Evolutionary conservation across 1,140 invertebrate species (phyloP).

Genomic region (Penaeus indicus): DNA sequence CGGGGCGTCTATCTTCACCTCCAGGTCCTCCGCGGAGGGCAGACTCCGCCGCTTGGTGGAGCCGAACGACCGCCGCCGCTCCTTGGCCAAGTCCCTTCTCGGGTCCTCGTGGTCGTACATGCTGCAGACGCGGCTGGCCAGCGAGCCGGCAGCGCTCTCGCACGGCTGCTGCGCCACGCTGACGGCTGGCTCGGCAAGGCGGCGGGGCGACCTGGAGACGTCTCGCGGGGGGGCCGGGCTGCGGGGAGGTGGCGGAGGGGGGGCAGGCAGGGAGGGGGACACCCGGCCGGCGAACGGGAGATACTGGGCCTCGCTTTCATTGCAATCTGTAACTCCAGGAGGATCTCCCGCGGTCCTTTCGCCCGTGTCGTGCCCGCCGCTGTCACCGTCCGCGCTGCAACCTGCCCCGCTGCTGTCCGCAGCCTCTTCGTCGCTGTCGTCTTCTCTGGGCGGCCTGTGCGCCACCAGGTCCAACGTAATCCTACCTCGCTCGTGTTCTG

Average conservation of each 20-base stretch:
- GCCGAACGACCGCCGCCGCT: constrained; percentile 41
- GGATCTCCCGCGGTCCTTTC: constrained; percentile 26
- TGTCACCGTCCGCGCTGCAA: constrained; percentile 2
- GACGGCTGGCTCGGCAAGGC: constrained; percentile 22
- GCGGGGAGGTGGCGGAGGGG: constrained; percentile 23
- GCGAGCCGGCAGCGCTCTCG: constrained; percentile 44
- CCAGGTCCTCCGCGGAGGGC: constrained; percentile 28
- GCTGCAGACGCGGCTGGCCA: constrained; percentile 52
- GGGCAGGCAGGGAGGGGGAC: constrained; percentile 34
- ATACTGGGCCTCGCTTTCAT: background rate
- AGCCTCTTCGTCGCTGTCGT: constrained; percentile 37
- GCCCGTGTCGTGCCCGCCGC: background rate
- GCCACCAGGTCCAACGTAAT: constrained; percentile 55
- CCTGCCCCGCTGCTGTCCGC: background rate
- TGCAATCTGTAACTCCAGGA: background rate
- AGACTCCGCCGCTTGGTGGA: constrained; percentile 46
- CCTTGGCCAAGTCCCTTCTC: constrained; percentile 1
- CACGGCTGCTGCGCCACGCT: constrained; percentile 43
- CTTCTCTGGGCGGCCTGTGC: constrained; percentile 42
- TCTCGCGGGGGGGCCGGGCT: constrained; percentile 39
- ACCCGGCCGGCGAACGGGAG: constrained; percentile 19
- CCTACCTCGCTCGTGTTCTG: constrained; percentile 47
- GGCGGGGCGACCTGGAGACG: constrained; percentile 37
- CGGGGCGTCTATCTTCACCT: background rate
- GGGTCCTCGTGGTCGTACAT: constrained; percentile 38